Percentiles rank a stretch among this genome's conserved stretches.
Evolutionary conservation across 2,113 vertebrate species (phyloP).

Genomic region (Nibea albiflora): DNA sequence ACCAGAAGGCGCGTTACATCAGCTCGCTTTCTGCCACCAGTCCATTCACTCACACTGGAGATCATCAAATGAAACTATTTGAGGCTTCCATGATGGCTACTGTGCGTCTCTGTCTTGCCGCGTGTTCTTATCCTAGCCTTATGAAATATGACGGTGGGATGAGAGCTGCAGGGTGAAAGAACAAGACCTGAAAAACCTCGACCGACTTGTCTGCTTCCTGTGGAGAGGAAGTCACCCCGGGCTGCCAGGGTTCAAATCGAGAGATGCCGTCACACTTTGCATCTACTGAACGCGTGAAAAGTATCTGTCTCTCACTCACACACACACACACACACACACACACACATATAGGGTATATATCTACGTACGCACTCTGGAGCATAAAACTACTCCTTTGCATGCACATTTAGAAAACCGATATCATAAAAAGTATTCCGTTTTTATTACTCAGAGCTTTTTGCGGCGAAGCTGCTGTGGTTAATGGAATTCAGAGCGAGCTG

Average conservation of each 20-base stretch:
- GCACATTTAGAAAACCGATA: constrained; percentile 55
- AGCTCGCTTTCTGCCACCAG: constrained; percentile 4
- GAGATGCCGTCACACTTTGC: constrained; percentile 12
- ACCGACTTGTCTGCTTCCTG: constrained; percentile 12
- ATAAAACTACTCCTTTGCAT: constrained; percentile 70
- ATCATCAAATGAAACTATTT: background rate
- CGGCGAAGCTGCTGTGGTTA: constrained; percentile 35
- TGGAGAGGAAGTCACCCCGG: constrained; percentile 12
- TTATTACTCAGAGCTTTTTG: constrained; percentile 50
- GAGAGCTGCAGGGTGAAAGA: constrained; percentile 1
- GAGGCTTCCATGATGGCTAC: constrained; percentile 33
- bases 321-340: constrained; percentile 2
- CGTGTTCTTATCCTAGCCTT: background rate
- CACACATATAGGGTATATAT: background rate
- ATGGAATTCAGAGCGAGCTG: constrained; percentile 1
- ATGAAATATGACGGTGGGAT: background rate
- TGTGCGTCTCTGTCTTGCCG: background rate
- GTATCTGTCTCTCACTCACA: background rate
- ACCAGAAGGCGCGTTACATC: background rate
- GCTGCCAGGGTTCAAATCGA: background rate
- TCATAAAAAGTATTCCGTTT: constrained; percentile 55
- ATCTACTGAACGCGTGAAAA: background rate
- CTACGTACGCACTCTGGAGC: constrained; percentile 28
- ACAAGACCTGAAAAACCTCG: constrained; percentile 22
- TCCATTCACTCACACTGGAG: background rate